phyloP scores from a whole-genome alignment of 30 jellyfish, hydroid and myxozoan species.

The Chironex yamaguchii region DNA sequence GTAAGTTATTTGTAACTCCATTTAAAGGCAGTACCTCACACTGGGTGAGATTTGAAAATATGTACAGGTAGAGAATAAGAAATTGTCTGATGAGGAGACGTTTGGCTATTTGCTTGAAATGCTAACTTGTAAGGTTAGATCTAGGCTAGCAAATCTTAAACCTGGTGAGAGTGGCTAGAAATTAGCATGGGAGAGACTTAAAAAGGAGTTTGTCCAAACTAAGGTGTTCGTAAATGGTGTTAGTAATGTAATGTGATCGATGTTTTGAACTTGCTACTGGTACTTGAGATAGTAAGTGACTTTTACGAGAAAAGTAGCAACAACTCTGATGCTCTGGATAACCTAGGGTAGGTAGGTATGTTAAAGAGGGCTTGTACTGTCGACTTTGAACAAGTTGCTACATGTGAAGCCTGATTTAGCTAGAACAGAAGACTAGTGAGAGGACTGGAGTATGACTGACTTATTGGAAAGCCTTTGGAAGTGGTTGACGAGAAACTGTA shows the following conservation, averaged over 20 bases:
- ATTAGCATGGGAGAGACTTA: constrained; percentile 34
- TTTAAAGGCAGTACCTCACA: constrained; percentile 32
- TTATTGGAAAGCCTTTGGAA: constrained; percentile 4
- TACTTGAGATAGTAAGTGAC: neutral
- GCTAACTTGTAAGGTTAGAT: constrained; percentile 25
- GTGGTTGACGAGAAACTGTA: constrained; percentile 30
- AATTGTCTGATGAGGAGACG: constrained; percentile 26
- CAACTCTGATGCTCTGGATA: constrained; percentile 14
- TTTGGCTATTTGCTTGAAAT: constrained; percentile 45
- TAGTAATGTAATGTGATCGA: too few relatives aligned
- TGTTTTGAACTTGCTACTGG: neutral
- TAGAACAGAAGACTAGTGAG: constrained; percentile 9
- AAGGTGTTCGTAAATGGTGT: constrained; percentile 3
- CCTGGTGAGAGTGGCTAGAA: constrained; percentile 18
- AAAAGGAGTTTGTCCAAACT: constrained; percentile 38
- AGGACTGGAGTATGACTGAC: constrained; percentile 8
- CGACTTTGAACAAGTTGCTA: constrained; percentile 4
- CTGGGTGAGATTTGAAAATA: constrained; percentile 47
- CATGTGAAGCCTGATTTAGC: constrained; percentile 9
- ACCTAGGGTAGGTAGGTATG: constrained; percentile 22
- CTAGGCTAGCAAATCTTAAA: neutral
- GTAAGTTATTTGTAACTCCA: too few relatives aligned
- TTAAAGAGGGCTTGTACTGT: constrained; percentile 21
- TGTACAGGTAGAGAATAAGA: constrained; percentile 31
- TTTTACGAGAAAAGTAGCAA: constrained; percentile 7